Base-by-base conservation (phyloP, 2,113 vertebrate genomes). In the Chloroceryle aenea region DNA sequence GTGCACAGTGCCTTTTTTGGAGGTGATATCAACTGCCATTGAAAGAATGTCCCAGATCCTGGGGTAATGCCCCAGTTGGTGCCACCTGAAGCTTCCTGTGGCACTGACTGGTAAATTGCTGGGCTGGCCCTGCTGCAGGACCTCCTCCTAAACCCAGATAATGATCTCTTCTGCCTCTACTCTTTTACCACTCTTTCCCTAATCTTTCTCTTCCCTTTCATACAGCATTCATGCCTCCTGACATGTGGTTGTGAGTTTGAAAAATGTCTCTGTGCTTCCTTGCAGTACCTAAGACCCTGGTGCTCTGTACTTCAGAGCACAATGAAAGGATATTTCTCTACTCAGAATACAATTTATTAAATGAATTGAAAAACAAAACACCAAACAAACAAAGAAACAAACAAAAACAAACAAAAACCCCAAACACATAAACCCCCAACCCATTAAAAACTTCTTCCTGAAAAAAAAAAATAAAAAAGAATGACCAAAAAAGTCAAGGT, bases 1-100 rank as follows among this genome's bases (percentile, higher is more conserved):
- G 5, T 6, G 15, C 19, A 21, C 7, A 25, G 38, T 25, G 27
- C 42, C 19, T 4, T 72, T 79, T 88, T 12, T 12, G 1, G 2
- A 55, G 30, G 16, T 43, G 14, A 38, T 5, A 48, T 2, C 5
- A 6, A 5, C 3, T n/a, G 3, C 12, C 1, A 0, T 3, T 43
- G 10, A 13, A 58, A 40, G 25, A 27, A 3, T 40, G 2, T 17
- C 16, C 20, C 55, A 67, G 10, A 36, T 23, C 14, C 9, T 29
- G 26, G 21, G 5, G 0, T 8, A 23, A n/a, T 58, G 7, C 12
- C 4, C 7, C 13, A 16, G 5, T 3, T 64, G 5, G 13, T 48
- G n/a, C 12, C n/a, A 67, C 34, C 4, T 11, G 7, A 20, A 62
- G 6, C 17, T 69, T 74, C 45, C 13, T 20, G 6, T 30, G 19